Conservation (phyloP, 2,113 vertebrate species). For the Hippocampus mohnikei region DNA sequence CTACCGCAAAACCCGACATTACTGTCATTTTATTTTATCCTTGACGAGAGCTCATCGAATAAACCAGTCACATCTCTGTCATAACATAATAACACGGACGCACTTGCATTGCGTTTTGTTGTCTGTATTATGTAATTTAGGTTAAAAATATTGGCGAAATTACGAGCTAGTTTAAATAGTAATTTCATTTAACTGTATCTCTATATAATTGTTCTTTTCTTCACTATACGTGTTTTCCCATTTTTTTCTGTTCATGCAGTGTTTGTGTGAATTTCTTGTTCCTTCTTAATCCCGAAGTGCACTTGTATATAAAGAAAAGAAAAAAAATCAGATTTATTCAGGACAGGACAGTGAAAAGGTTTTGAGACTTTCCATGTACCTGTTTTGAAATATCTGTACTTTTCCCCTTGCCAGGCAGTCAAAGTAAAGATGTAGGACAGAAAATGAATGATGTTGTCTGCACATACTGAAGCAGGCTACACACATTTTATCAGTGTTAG, state of each 20-base stretch:
- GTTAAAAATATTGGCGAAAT: background rate
- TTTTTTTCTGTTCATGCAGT: background rate
- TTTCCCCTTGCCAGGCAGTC: background rate
- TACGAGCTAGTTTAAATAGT: background rate
- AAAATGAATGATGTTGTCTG: no score
- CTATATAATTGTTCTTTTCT: background rate
- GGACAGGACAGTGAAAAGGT: background rate
- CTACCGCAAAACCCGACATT: background rate
- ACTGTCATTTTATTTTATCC: slow-evolving; percentile 30
- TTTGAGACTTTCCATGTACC: background rate
- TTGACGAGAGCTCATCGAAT: slow-evolving; percentile 5
- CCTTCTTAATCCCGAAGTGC: background rate
- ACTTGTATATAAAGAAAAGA: background rate
- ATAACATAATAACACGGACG: background rate
- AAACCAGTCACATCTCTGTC: background rate
- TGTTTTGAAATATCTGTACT: background rate
- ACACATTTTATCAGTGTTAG: no score
- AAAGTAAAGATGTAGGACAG: background rate
- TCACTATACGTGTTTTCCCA: background rate
- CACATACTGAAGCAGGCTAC: no score
- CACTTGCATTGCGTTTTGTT: background rate
- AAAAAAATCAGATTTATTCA: background rate
- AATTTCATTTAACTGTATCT: background rate
- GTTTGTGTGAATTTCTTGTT: background rate
- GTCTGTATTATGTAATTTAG: background rate